Evolutionary conservation across 2,888 invertebrate species (phyloP), one percentile per base, ranked within the genome.

Genomic region (Philaethria dido): DNA sequence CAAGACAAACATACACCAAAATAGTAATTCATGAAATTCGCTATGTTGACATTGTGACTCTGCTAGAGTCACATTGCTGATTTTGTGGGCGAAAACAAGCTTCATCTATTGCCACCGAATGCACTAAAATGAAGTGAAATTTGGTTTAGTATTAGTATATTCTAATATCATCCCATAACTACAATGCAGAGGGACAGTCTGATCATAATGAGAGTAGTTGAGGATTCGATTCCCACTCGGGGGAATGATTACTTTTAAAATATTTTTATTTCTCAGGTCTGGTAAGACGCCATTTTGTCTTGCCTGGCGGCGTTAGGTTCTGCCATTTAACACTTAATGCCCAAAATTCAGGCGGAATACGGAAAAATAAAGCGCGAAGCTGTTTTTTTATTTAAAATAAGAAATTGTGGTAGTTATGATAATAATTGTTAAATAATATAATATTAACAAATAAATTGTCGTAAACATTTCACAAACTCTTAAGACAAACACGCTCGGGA

Each of bases 401-500:
- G 9, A 47, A 22, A 20, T 45, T 18, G n/a, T 45, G 18, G 9
- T 18, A 45, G 13, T 20, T 47, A 13, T 3, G 22, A 22, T 13
- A 11, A 47, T 22, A 20, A 22, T 42, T 42, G 6, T 44, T 16
- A 16, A 48, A 25, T 39, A 14, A 39, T 42, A n/a, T 57, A 22
- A 13, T 42, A 57, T 22, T 1, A 39, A 20, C 55, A 42, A 16
- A 57, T 42, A 25, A 57, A 42, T 39, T 22, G 22, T 42, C 16
- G n/a, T 25, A 42, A 42, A 42, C 42, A 16, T 16, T 57, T 57
- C 42, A 39, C 22, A 57, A 57, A 42, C 42, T 57, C n/a, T 57
- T 25, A 42, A 57, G 57, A 57, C 57, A 57, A 57, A 57, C 39
- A 57, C 42, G 57, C 57, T 42, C 57, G 22, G n/a, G 42, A 25